Conservation (phyloP, 2,113 vertebrate genomes). For the Campylomormyrus numenius region DNA sequence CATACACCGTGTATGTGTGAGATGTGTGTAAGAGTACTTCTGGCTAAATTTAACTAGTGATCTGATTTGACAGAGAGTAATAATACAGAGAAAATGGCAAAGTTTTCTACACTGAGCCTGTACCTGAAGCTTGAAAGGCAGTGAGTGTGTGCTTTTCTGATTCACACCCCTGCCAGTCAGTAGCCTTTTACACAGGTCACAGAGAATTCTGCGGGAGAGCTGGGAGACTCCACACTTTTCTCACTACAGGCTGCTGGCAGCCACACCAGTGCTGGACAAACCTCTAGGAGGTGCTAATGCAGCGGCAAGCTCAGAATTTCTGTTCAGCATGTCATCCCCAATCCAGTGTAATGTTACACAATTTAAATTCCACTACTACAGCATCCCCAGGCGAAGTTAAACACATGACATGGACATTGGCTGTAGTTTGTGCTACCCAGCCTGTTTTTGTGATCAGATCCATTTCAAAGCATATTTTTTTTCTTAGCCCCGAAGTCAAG, state of each 20-base stretch:
- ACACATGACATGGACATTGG: neutral
- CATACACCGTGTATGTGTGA: neutral
- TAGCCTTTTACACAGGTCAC: neutral
- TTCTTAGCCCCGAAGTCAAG: neutral
- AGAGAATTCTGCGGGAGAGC: neutral
- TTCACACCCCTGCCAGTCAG: neutral
- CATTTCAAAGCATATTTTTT: neutral
- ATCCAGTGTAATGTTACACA: neutral
- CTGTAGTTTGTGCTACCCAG: neutral
- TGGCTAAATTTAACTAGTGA: neutral
- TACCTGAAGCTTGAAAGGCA: neutral
- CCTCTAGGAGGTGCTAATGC: slow-evolving; percentile 5
- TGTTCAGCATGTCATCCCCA: neutral
- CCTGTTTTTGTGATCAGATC: neutral
- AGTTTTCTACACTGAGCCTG: neutral
- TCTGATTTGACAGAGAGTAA: neutral
- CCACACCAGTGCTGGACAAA: neutral
- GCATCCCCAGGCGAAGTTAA: neutral
- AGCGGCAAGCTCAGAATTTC: neutral
- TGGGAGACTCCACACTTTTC: neutral
- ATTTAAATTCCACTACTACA: neutral
- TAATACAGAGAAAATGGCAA: neutral
- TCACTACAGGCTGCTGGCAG: neutral
- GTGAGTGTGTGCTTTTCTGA: neutral
- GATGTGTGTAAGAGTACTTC: neutral